phyloP scores from a whole-genome alignment of 2,888 invertebrate genomes.

The Rhagonycha lutea region DNA sequence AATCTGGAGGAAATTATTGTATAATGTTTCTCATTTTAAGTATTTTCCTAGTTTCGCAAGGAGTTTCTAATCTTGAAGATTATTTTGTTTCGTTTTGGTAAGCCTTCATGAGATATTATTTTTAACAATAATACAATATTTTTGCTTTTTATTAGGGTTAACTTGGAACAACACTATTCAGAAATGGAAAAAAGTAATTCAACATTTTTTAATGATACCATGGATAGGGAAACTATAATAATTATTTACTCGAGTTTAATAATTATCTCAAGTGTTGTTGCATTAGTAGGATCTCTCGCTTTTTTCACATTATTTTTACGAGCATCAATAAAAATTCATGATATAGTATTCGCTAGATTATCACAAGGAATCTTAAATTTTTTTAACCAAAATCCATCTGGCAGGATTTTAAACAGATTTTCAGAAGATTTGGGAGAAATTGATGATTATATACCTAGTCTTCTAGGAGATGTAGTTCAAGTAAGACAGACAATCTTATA shows the following conservation, averaged over 20 bases:
- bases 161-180: constrained; percentile 42
- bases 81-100: constrained; percentile 80
- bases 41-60: constrained; percentile 69
- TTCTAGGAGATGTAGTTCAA: constrained; percentile 51
- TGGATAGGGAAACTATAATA: background rate
- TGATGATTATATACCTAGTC: constrained; percentile 11
- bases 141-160: constrained; percentile 44
- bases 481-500: constrained; percentile 60
- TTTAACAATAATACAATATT: background rate
- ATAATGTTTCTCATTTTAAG: constrained; percentile 63
- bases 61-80: constrained; percentile 73
- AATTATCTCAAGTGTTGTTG: constrained; percentile 29
- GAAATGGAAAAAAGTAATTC: constrained; percentile 14
- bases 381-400: constrained; percentile 70
- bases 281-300: constrained; percentile 46
- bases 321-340: constrained; percentile 50
- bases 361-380: constrained; percentile 60
- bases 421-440: constrained; percentile 61
- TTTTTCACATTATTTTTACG: constrained; percentile 49
- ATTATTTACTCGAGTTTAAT: background rate
- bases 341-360: constrained; percentile 45
- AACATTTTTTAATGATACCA: constrained; percentile 1
- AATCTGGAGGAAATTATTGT: constrained; percentile 70
- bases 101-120: constrained; percentile 34
- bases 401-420: constrained; percentile 70